phyloP scores from a whole-genome alignment of 2,113 vertebrate genomes.

The Pseudorhombus dupliciocellatus region DNA sequence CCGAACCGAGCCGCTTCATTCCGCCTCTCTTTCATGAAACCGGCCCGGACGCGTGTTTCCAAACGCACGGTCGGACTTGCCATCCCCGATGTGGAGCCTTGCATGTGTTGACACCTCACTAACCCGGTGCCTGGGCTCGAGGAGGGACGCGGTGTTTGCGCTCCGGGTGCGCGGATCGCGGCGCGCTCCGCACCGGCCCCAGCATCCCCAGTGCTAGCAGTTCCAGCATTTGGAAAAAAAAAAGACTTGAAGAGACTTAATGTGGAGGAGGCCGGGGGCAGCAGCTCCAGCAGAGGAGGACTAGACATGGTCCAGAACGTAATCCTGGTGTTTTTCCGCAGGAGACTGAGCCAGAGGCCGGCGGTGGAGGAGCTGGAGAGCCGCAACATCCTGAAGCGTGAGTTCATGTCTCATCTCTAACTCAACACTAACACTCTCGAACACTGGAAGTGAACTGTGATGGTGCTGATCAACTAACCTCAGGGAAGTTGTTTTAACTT shows the following conservation, averaged over 20 bases:
- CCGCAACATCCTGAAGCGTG: constrained; percentile 96
- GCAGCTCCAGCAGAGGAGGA: background rate
- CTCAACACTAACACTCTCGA: too few species aligned
- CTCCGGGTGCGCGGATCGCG: constrained; percentile 63
- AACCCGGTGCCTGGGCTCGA: constrained; percentile 44
- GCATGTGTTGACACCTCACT: constrained; percentile 8
- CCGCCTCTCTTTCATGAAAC: background rate
- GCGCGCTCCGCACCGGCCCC: constrained; percentile 39
- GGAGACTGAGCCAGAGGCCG: constrained; percentile 97
- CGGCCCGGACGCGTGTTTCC: constrained; percentile 4
- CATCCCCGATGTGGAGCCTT: constrained; percentile 73
- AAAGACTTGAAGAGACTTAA: constrained; percentile 30
- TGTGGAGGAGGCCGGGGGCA: background rate
- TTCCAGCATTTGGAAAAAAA: too few species aligned
- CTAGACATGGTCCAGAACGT: constrained; percentile 93
- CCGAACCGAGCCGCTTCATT: background rate
- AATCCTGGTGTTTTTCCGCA: constrained; percentile 97
- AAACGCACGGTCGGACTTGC: constrained; percentile 13
- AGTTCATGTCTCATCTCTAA: constrained; percentile 72
- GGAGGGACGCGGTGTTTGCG: constrained; percentile 52
- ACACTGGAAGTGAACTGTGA: too few species aligned
- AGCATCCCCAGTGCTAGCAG: constrained; percentile 35
- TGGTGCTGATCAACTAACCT: too few species aligned
- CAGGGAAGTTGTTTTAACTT: too few species aligned
- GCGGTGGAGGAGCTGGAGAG: constrained; percentile 97